Evolutionary conservation across 2,888 invertebrate species (phyloP), one percentile per base, ranked within the genome.

Genomic region (Deilephila porcellus): DNA sequence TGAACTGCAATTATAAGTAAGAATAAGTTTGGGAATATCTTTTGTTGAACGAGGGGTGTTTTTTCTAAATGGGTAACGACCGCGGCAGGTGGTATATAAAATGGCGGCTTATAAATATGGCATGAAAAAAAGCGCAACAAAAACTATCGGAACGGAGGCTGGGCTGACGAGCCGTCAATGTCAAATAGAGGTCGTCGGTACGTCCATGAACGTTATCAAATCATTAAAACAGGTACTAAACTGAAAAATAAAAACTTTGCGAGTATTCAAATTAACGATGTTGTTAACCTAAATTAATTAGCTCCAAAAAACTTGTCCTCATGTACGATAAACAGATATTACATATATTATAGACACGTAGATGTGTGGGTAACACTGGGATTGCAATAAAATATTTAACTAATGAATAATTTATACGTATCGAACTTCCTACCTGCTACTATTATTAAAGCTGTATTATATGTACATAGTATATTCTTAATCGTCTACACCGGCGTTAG

Each of bases 21-120:
- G 90, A 93, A 93, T 93, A 92, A 91, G 89, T 92, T 92, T 88
- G 90, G 91, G 92, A 91, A 91, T 91, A 88, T 92, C 92, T 91
- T 91, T 93, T 93, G 92, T 92, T 89, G 81, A 63, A 74, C 80
- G 82, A 89, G 92, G 92, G 93, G 91, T 90, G 91, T 91, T 93
- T 93, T 56, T 93, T 92, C 86, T 90, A 86, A 86, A 83, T 88
- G 91, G 91, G 91, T 90, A 93, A 93, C 93, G 92, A 93, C 91
- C 93, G 90, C 87, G 90, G 93, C 94, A 94, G 94, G 94, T 94
- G 94, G 92, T 90, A 90, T 83, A 89, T 88, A 91, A 90, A 90
- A 87, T 89, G 88, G 88, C 89, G 88, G 88, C 88, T 88, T 88
- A 87, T 90, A 90, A 90, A 90, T 89, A 85, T 90, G 87, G 85